Base-by-base conservation (phyloP, 2,113 vertebrate species). In the Catagonus wagneri region DNA sequence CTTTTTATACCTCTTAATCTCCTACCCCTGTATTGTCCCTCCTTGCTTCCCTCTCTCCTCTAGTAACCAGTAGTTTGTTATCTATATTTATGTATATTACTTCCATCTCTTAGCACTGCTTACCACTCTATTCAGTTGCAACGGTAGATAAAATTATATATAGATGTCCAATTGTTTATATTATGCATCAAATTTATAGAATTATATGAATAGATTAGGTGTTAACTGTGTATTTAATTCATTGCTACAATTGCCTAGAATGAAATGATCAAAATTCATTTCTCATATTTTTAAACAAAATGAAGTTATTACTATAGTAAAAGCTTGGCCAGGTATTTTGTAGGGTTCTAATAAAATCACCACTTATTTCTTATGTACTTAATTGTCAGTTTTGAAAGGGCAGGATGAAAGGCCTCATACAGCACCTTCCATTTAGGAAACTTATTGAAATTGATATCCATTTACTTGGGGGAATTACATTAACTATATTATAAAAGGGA, bases 361-460 rank as follows among this genome's bases (percentile, higher is more conserved):
- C 87, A 93, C 80, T 97, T 93, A 85, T 34, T 96, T 85, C 91
- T 83, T 88, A 94, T 60, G 66, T 92, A 88, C 56, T 44, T 97
- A 90, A 96, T 91, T 95, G 93, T 96, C 89, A 74, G 39, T 96
- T 96, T 96, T 87, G 93, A 97, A 95, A 95, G 75, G 81, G 87
- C 76, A 96, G 63, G 39, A 95, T 80, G 72, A 96, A 97, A 84
- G 89, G 60, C 71, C 27, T 88, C 56, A 71, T 69, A 90, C 5
- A 96, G 89, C 34, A 80, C 86, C 86, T 58, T 96, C 90, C 95
- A 96, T 97, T 96, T 93, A 89, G 95, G 94, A 95, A 96, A 97
- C 95, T 79, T 96, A 97, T 69, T 98, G 94, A 98, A 97, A 98
- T 97, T 95, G 89, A 96, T 97, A 96, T 97, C 97, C 97, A 97